A percentile compares a stretch with the other conserved stretches of the same genome.
phyloP scores from a whole-genome alignment of 2,888 invertebrate species.

The Drosophila greeni region DNA sequence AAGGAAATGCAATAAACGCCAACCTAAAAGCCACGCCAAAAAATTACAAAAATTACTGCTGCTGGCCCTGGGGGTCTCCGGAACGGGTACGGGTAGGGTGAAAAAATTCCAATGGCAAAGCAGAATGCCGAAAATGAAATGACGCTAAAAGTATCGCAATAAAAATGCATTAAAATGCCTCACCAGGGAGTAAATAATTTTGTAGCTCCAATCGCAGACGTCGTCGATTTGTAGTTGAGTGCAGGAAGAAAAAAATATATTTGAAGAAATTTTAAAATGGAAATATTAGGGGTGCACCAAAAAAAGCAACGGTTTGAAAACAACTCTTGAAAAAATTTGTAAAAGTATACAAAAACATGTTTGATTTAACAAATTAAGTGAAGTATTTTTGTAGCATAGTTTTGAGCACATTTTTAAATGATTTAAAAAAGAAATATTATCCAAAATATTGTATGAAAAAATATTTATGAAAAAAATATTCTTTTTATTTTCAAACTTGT shows the following conservation, averaged over 20 bases:
- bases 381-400: too few relatives aligned
- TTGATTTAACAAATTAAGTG: background rate
- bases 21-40: slow-evolving; percentile 57
- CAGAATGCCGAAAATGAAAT: slow-evolving; percentile 57
- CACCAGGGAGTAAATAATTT: slow-evolving; percentile 41
- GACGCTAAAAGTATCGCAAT: slow-evolving; percentile 58
- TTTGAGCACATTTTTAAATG: background rate
- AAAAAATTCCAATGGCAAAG: slow-evolving; percentile 50
- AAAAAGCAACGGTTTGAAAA: background rate
- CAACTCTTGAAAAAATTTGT: background rate
- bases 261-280: too few relatives aligned
- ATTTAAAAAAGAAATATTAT: background rate
- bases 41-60: slow-evolving; percentile 30
- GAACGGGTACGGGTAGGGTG: slow-evolving; percentile 10
- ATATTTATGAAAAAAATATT: too few relatives aligned
- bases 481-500: too few relatives aligned
- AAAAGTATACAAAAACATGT: background rate
- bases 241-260: slow-evolving; percentile 12
- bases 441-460: too few relatives aligned
- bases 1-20: slow-evolving; percentile 66
- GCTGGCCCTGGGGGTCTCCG: slow-evolving; percentile 13
- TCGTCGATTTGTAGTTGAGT: slow-evolving; percentile 9
- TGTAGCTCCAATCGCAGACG: slow-evolving; percentile 26
- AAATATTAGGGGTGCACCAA: too few relatives aligned
- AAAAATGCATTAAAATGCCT: slow-evolving; percentile 69